phyloP scores from a whole-genome alignment of 1,140 invertebrate species.

The Drosophila equinoxialis region DNA sequence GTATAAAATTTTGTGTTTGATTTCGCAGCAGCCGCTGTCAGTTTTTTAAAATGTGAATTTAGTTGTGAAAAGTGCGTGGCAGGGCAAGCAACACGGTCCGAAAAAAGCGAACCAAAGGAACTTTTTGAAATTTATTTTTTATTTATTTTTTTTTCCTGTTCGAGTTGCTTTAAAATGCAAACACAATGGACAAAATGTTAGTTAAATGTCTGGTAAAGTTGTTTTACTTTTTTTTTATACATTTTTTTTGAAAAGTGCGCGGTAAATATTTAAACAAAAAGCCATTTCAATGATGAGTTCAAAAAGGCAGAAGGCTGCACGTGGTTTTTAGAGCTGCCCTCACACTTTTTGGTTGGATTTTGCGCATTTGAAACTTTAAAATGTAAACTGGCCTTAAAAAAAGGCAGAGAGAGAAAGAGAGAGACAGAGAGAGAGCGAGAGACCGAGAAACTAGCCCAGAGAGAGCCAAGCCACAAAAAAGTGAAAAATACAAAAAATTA shows the following conservation, averaged over 20 bases:
- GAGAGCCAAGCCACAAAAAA: conserved; percentile 28
- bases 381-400: conserved; percentile 43
- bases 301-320: conserved; percentile 26
- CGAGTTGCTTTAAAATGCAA: too few species aligned
- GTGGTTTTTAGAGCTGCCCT: conserved; percentile 32
- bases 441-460: conserved; percentile 14
- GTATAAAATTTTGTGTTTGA: conserved; percentile 46
- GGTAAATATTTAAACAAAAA: conserved; percentile 14
- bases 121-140: neutral
- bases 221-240: neutral
- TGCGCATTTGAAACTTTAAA: conserved; percentile 79
- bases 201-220: neutral
- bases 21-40: conserved; percentile 48
- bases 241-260: neutral
- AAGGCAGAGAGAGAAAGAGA: conserved; percentile 5
- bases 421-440: conserved; percentile 27
- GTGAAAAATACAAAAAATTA: conserved; percentile 51
- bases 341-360: conserved; percentile 59
- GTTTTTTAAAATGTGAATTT: conserved; percentile 66
- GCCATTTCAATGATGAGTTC: neutral
- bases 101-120: conserved; percentile 1
- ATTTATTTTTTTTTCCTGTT: conserved; percentile 1
- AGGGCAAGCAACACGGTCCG: conserved; percentile 51
- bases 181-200: neutral
- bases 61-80: conserved; percentile 73